Evolutionary conservation across 2,797 vertebrate species (phyloP).

Genomic region (Protonibea diacanthus): DNA sequence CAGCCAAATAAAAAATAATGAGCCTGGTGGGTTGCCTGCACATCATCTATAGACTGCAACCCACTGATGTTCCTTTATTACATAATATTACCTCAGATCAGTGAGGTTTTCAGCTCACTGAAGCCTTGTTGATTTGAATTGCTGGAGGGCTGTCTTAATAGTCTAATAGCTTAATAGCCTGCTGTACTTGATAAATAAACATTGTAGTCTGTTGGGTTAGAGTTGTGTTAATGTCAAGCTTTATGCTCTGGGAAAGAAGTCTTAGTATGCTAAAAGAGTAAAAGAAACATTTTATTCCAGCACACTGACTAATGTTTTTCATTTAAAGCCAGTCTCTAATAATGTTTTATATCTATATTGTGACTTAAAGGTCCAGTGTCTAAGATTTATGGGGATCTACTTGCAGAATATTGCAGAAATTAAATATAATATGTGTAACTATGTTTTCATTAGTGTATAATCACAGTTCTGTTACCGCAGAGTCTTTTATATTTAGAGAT

Average conservation of each 20-base stretch:
- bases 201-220: not conserved
- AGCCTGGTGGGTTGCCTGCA: not conserved
- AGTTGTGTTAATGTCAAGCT: not conserved
- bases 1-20: not conserved
- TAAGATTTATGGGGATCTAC: not conserved
- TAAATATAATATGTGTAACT: too few relatives aligned
- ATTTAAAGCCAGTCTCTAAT: not conserved
- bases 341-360: not conserved
- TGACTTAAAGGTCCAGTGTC: not conserved
- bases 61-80: conserved; percentile 5
- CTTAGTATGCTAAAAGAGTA: not conserved
- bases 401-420: too few relatives aligned
- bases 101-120: conserved; percentile 11
- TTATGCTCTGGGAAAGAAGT: not conserved
- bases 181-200: conserved; percentile 29
- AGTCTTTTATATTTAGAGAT: too few relatives aligned
- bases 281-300: not conserved
- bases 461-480: too few relatives aligned
- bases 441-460: too few relatives aligned
- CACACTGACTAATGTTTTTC: not conserved
- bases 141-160: not conserved
- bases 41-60: conserved; percentile 2
- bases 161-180: conserved; percentile 7
- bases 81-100: conserved; percentile 15
- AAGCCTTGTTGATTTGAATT: conserved; percentile 2